These are phyloP conservation scores for Cerceris rybyensis DNA, from an alignment of 2,888 invertebrate species.

Conservation along the genomic window DNA sequence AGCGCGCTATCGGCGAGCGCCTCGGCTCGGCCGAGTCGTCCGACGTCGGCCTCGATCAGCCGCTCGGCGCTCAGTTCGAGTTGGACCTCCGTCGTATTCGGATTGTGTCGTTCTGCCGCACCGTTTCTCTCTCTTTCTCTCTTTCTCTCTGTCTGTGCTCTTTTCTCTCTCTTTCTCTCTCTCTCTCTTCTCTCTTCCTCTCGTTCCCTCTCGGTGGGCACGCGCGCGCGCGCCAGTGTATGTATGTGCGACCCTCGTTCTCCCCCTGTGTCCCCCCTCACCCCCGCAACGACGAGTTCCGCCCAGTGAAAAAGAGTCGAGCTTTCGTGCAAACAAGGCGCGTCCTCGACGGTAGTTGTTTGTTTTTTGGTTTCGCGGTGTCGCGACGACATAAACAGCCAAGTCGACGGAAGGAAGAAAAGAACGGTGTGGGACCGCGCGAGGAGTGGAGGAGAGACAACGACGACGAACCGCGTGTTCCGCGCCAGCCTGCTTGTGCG, in stretches of 20 bases:
- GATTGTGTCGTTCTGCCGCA: conserved; percentile 64
- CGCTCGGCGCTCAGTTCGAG: conserved; percentile 76
- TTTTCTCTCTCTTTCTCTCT: conserved; percentile 45
- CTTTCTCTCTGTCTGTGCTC: conserved; percentile 22
- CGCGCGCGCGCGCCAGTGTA: conserved; percentile 41
- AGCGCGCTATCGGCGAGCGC: conserved; percentile 63
- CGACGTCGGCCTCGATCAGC: conserved; percentile 73
- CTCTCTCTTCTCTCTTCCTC: conserved; percentile 53
- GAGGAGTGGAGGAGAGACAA: conserved; percentile 38
- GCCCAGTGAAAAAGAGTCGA: conserved; percentile 57
- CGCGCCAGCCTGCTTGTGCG: conserved; percentile 12
- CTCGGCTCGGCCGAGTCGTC: conserved; percentile 58
- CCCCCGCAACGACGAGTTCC: conserved; percentile 50
- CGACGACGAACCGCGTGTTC: conserved; percentile 28
- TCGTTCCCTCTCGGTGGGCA: conserved; percentile 32
- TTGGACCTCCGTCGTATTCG: conserved; percentile 76
- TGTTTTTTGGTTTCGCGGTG: conserved; percentile 54
- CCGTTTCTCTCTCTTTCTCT: conserved; percentile 64
- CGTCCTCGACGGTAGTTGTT: conserved; percentile 50
- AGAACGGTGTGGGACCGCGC: conserved; percentile 29
- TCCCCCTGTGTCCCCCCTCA: conserved; percentile 22
- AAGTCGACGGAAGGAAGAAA: conserved; percentile 23
- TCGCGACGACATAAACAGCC: conserved; percentile 51
- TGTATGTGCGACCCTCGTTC: no score
- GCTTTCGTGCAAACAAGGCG: conserved; percentile 61